Base-by-base conservation (phyloP, 2,888 invertebrate genomes). In the Platypus cylindrus region DNA sequence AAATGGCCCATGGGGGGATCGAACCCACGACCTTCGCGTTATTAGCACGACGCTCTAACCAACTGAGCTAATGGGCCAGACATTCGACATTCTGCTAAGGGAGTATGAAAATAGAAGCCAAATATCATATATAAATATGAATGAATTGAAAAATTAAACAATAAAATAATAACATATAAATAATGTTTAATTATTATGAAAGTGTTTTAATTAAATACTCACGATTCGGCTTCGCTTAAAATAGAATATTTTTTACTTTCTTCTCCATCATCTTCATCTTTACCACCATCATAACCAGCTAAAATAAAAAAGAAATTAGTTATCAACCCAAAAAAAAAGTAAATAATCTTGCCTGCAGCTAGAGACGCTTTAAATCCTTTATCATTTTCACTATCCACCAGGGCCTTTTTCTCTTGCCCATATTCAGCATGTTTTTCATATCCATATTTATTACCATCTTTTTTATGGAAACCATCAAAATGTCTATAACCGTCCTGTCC, bases 1-100 rank as follows among this genome's bases (percentile, higher is more conserved):
- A 64, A 63, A 25, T 74, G 73, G 73, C 73, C 72, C 73, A 73
- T 73, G 72, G 66, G 73, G 73, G 73, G 73, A 73, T 74, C 73
- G 73, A 74, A 74, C 73, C 73, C 73, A 68, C 73, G 74, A 74
- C 73, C 73, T 74, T 74, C 73, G 74, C 73, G 74, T 74, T 73
- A 74, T 74, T 75, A 75, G 74, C 74, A 75, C 73, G 73, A 73
- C 73, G 74, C 73, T 75, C 74, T 74, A 74, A 74, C 73, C 73
- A 74, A 73, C 73, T 74, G 73, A 74, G 73, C 73, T 73, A 73
- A 74, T 74, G 73, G 73, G 74, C 74, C 74, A 54, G 13, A 5
- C 7, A 5, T 5, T 7, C n/a, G 11, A n/a, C 26, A 11, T n/a
- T 26, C 26, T 11, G 5, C 11, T 5, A 26, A 26, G n/a, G 5